Evolutionary conservation across 2,113 vertebrate species (phyloP).

Genomic region (Corythornis cristatus): DNA sequence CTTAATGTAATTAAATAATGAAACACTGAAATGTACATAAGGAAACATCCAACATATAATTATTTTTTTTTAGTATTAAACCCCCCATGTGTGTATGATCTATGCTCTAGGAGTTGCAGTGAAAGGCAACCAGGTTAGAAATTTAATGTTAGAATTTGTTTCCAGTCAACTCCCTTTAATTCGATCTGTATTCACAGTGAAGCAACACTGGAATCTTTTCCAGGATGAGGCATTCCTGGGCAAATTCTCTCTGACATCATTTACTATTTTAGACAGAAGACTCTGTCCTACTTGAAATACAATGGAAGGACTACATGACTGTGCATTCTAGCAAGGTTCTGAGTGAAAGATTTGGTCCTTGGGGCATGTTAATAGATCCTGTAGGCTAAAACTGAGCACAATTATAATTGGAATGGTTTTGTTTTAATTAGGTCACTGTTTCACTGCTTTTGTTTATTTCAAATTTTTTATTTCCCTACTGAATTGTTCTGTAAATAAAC

Average conservation of each 20-base stretch:
- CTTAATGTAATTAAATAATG: not conserved
- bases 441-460: not conserved
- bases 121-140: not conserved
- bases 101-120: not conserved
- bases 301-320: not conserved
- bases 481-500: not conserved
- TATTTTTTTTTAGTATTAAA: not conserved
- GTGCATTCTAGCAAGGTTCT: not conserved
- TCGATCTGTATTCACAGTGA: not conserved
- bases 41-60: not conserved
- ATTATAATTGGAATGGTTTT: not conserved
- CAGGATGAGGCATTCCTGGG: not conserved
- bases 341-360: not conserved
- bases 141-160: not conserved
- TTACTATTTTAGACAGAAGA: not conserved
- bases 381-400: not conserved
- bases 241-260: not conserved
- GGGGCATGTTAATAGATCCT: not conserved
- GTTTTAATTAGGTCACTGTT: not conserved
- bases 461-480: not conserved
- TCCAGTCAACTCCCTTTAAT: not conserved
- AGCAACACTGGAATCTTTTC: not conserved
- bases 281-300: not conserved
- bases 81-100: accelerated
- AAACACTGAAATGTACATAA: not conserved